These are phyloP conservation scores for Polypterus senegalus DNA, from an alignment of 2,113 vertebrate genomes.

Conservation along the genomic window DNA sequence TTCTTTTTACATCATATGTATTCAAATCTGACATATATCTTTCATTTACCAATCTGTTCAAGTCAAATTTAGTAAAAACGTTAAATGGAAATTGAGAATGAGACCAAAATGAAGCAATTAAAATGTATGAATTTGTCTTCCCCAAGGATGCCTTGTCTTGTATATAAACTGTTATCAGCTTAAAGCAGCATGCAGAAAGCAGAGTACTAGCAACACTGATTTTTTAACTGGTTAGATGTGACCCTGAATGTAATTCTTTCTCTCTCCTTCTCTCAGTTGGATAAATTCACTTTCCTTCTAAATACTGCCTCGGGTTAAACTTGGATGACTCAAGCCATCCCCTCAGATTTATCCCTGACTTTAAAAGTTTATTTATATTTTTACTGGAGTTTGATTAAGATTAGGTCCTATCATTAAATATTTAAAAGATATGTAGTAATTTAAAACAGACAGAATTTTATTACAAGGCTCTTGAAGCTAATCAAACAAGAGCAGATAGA, in stretches of 20 bases:
- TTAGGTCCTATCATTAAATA: background rate
- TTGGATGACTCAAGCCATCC: background rate
- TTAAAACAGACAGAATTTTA: background rate
- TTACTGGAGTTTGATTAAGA: background rate
- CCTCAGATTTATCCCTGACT: background rate
- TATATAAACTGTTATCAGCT: conserved; percentile 37
- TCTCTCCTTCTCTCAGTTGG: background rate
- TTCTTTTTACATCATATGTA: too few relatives aligned
- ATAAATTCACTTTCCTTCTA: background rate
- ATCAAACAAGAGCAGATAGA: background rate
- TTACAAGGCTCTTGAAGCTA: too few relatives aligned
- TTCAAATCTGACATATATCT: too few relatives aligned
- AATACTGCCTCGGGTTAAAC: conserved; percentile 1
- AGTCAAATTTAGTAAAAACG: too few relatives aligned
- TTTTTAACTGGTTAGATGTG: conserved; percentile 37
- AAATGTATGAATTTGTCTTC: conserved; percentile 40
- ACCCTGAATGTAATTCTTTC: conserved; percentile 28
- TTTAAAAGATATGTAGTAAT: background rate
- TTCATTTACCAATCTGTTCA: too few relatives aligned
- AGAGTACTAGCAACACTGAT: too few relatives aligned
- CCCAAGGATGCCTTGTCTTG: conserved; percentile 32
- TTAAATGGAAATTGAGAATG: conserved; percentile 4
- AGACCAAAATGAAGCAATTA: conserved; percentile 46
- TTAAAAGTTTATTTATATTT: background rate
- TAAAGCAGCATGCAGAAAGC: conserved; percentile 19